phyloP scores from a whole-genome alignment of 2,113 vertebrate species.

The Amia ocellicauda region DNA sequence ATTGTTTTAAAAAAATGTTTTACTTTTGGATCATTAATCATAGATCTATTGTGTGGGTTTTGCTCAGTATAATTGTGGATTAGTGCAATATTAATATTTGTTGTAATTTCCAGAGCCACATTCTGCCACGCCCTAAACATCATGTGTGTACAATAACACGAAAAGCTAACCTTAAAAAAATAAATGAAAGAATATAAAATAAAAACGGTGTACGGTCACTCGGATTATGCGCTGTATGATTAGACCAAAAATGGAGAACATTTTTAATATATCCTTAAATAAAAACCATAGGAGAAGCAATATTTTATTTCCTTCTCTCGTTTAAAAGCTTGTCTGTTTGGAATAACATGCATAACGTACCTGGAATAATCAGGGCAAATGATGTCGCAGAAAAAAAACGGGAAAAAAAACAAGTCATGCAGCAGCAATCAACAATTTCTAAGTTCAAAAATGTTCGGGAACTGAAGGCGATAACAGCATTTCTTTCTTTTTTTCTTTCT shows the following conservation, averaged over 20 bases:
- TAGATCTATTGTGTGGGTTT: too few relatives aligned
- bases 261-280: conserved; percentile 33
- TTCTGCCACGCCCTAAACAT: conserved; percentile 32
- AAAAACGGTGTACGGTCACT: too few relatives aligned
- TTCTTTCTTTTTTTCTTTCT: too few relatives aligned
- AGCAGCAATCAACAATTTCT: conserved; percentile 43
- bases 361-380: conserved; percentile 61
- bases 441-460: conserved; percentile 38
- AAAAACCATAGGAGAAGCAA: conserved; percentile 41
- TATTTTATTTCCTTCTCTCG: conserved; percentile 49
- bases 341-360: conserved; percentile 68
- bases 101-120: background rate
- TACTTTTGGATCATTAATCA: background rate
- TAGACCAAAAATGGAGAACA: conserved; percentile 48
- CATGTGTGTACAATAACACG: conserved; percentile 34
- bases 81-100: background rate
- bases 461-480: conserved; percentile 48
- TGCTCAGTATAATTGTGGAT: background rate
- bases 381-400: conserved; percentile 42
- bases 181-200: conserved; percentile 33
- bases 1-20: too few relatives aligned
- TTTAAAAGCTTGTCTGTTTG: conserved; percentile 56
- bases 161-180: background rate
- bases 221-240: too few relatives aligned
- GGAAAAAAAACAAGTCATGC: conserved; percentile 46